phyloP scores from a whole-genome alignment of 2,888 invertebrate species.

The Prosapia bicincta region DNA sequence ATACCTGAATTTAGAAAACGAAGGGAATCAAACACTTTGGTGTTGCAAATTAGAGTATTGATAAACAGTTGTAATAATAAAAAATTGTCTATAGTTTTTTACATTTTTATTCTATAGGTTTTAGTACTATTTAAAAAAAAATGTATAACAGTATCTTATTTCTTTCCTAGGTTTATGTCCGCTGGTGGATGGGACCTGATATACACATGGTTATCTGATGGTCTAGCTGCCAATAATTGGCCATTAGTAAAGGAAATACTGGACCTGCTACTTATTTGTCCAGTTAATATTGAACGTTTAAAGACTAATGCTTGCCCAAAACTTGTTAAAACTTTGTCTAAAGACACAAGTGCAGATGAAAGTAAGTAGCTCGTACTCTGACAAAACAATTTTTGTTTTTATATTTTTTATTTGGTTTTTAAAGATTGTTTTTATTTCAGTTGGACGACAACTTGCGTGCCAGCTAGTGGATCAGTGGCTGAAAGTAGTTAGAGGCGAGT shows the following conservation, averaged over 20 bases:
- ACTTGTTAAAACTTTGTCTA: slow-evolving; percentile 81
- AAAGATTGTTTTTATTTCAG: slow-evolving; percentile 51
- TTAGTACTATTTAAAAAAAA: no score
- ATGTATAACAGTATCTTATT: no score
- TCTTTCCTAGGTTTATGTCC: slow-evolving; percentile 79
- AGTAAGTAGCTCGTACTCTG: slow-evolving; percentile 57
- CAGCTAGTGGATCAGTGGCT: slow-evolving; percentile 88
- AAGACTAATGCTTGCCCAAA: slow-evolving; percentile 92
- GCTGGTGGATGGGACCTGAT: slow-evolving; percentile 90
- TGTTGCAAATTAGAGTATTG: no score
- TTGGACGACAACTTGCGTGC: slow-evolving; percentile 70
- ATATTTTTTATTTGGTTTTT: slow-evolving; percentile 25
- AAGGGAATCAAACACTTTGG: no score
- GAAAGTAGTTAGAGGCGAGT: slow-evolving; percentile 73
- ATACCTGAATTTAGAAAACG: no score
- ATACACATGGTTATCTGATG: slow-evolving; percentile 87
- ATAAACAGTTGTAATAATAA: no score
- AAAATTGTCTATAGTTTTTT: no score
- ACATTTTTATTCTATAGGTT: no score
- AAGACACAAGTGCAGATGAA: slow-evolving; percentile 70
- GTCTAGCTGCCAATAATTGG: slow-evolving; percentile 79
- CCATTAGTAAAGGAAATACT: slow-evolving; percentile 83
- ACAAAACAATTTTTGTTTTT: no score
- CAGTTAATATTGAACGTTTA: slow-evolving; percentile 85
- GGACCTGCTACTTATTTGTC: slow-evolving; percentile 78